These are phyloP conservation scores for Malaclemys terrapin DNA, from an alignment of 2,113 vertebrate species.

Conservation along the genomic window DNA sequence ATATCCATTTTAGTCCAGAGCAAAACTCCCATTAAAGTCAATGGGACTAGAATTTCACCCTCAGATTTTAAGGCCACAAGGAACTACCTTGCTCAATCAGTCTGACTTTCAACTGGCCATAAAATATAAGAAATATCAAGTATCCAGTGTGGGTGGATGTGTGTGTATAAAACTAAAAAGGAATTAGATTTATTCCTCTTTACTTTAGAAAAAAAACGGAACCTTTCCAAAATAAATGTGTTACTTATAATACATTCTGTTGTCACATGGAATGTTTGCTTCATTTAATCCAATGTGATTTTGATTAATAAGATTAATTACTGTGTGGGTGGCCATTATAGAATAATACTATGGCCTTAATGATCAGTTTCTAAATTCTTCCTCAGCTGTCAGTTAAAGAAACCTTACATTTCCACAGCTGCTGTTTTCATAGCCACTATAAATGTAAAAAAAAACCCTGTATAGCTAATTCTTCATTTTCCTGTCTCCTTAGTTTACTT, in stretches of 20 bases:
- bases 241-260: neutral
- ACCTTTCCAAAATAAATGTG: neutral
- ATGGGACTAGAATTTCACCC: neutral
- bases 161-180: neutral
- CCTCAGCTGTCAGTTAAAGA: neutral
- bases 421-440: neutral
- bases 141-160: neutral
- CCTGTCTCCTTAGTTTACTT: neutral
- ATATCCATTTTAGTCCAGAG: neutral
- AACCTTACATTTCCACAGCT: neutral
- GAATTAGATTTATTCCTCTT: neutral
- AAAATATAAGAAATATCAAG: neutral
- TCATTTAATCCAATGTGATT: neutral
- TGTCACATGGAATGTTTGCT: neutral
- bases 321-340: neutral
- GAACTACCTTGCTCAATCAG: neutral
- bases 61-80: neutral
- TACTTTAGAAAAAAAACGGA: neutral
- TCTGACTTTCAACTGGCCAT: neutral
- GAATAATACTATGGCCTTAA: neutral
- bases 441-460: neutral
- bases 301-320: neutral
- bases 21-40: neutral
- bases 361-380: neutral
- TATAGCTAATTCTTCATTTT: neutral